phyloP scores from a whole-genome alignment of 2,113 vertebrate genomes.

The Lethenteron camtschaticum region DNA sequence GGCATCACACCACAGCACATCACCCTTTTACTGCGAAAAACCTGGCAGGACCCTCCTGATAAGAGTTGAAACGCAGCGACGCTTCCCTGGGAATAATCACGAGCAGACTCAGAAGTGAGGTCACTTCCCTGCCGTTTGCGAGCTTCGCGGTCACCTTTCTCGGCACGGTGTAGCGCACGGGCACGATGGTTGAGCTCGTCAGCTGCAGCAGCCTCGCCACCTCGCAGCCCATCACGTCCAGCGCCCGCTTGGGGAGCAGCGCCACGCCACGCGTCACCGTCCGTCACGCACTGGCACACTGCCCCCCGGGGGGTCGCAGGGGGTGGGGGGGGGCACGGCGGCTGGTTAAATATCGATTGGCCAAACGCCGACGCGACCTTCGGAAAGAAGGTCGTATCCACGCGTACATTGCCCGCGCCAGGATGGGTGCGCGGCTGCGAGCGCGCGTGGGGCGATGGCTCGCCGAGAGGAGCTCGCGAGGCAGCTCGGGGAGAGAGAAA shows the following conservation, averaged over 20 bases:
- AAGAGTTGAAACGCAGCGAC: too few species aligned
- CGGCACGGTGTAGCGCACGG: slow-evolving; percentile 58
- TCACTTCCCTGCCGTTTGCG: neutral
- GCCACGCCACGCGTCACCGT: slow-evolving; percentile 35
- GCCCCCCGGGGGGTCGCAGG: neutral
- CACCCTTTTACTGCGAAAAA: too few species aligned
- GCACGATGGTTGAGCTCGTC: slow-evolving; percentile 40
- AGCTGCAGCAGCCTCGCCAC: slow-evolving; percentile 65
- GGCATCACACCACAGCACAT: too few species aligned
- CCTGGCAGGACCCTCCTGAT: too few species aligned
- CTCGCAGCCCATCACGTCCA: slow-evolving; percentile 58
- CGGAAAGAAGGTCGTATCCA: too few species aligned
- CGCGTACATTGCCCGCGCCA: too few species aligned
- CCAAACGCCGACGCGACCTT: too few species aligned
- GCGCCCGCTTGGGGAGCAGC: slow-evolving; percentile 34
- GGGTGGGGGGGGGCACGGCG: rapidly evolving
- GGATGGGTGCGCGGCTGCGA: too few species aligned
- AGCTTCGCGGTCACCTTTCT: slow-evolving; percentile 41
- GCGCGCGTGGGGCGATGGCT: too few species aligned
- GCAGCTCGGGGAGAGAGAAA: too few species aligned
- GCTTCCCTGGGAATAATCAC: neutral
- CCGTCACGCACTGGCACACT: slow-evolving; percentile 63
- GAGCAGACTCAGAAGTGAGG: neutral
- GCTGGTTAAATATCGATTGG: too few species aligned
- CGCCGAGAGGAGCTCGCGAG: too few species aligned